A percentile compares a stretch with the other conserved stretches of the same genome.
Conservation (phyloP, 2,797 vertebrate species). For the Spizella passerina region DNA sequence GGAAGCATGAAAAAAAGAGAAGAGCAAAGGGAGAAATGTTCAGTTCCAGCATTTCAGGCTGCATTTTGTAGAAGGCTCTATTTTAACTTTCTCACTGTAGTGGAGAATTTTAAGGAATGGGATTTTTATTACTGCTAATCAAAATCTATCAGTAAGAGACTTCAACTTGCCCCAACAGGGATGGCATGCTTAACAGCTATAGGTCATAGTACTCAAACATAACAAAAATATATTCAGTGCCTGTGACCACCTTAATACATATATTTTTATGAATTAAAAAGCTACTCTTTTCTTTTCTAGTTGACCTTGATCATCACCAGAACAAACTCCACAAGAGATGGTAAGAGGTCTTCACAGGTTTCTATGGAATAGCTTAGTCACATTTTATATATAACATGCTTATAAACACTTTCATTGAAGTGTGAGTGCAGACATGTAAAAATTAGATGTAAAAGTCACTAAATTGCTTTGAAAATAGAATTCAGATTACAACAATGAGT, state of each 20-base stretch:
- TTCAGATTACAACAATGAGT: background rate
- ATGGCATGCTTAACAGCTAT: background rate
- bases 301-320: background rate
- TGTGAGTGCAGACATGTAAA: background rate
- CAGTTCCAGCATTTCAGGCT: background rate
- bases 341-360: slow-evolving; percentile 41
- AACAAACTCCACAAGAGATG: slow-evolving; percentile 15
- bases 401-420: background rate
- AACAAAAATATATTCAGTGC: background rate
- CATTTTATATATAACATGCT: background rate
- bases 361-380: background rate
- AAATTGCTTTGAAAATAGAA: slow-evolving; percentile 6
- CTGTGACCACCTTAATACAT: background rate
- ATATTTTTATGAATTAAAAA: background rate
- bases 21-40: background rate
- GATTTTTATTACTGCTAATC: background rate
- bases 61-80: background rate
- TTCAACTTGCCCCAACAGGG: background rate
- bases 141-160: background rate
- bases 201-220: background rate
- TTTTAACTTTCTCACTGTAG: background rate
- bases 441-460: background rate
- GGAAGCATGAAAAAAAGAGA: background rate
- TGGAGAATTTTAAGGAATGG: background rate
- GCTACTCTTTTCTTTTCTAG: slow-evolving; percentile 30